Base-by-base conservation (phyloP, 2,797 vertebrate species). In the Mergus octosetaceus region DNA sequence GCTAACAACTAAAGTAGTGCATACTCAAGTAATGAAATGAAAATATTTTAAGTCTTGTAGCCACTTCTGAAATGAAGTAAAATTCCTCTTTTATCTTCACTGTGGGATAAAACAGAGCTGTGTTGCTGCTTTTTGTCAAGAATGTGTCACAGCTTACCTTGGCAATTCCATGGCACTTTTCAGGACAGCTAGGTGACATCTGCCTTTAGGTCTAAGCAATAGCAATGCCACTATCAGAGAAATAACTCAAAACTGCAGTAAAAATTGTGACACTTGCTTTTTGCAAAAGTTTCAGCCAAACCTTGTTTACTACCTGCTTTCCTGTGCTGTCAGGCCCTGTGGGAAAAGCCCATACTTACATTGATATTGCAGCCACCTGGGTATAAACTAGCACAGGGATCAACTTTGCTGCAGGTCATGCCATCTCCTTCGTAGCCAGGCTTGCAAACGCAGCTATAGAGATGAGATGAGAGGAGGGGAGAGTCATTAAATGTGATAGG, bases 401-500 rank as follows among this genome's bases (percentile, higher is more conserved):
- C 98, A 3, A 56, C 89, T 93, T 98, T 98, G 57, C 96, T 98
- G 64, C 99, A 99, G 80, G 96, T 97, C 65, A 97, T 96, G 25
- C 99, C 99, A 16, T 99, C 98, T 6, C 99, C 99, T 93, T 98
- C 97, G 20, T 98, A 99, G 73, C 99, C 99, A 49, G 97, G 93
- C 90, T 98, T 99, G 97, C 99, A 99, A 39, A 98, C 92, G 94
- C 99, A 99, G 91, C 99, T 99, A 74, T 6, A 75, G 86, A 65
- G 74, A 45, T 45, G 43, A 45, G 43, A 69, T 53, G 71, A 54
- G 88, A 87, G 69, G 30, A 30, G 39, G 19, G 47, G 18, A 32
- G n/a, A 87, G 61, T 96, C 4, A 1, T 89, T 84, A 88, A 53
- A 74, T 0, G 0, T 32, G 57, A 62, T 43, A 94, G 45, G 57